Evolutionary conservation across 2,888 invertebrate genomes (phyloP).

Genomic region (Agrotis exclamationis): DNA sequence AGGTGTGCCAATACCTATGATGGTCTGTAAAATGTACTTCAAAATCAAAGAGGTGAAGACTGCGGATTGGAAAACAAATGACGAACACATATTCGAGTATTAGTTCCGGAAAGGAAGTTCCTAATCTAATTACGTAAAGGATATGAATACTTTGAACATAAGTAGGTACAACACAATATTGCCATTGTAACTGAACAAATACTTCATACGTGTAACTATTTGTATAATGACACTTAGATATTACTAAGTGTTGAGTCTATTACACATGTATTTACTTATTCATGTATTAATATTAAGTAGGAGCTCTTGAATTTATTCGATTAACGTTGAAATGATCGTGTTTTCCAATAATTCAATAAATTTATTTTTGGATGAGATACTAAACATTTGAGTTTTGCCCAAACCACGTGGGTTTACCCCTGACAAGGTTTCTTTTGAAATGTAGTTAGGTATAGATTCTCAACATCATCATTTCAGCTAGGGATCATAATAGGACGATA

Average conservation of each 20-base stretch:
- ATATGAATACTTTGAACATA: slow-evolving; percentile 38
- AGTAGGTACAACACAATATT: slow-evolving; percentile 18
- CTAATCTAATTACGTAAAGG: slow-evolving; percentile 38
- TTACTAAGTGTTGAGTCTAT: slow-evolving; percentile 30
- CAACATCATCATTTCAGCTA: too few relatives aligned
- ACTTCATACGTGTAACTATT: slow-evolving; percentile 25
- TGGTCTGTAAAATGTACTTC: too few relatives aligned
- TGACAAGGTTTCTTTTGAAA: too few relatives aligned
- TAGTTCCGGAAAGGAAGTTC: slow-evolving; percentile 44
- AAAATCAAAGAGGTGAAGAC: neutral
- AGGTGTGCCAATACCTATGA: neutral
- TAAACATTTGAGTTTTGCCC: neutral
- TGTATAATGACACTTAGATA: slow-evolving; percentile 27
- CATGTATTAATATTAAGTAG: slow-evolving; percentile 8
- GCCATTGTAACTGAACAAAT: slow-evolving; percentile 25
- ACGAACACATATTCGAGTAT: slow-evolving; percentile 6
- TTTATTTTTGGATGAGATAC: neutral
- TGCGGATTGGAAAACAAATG: slow-evolving; percentile 7
- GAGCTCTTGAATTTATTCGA: slow-evolving; percentile 16
- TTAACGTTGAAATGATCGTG: slow-evolving; percentile 11
- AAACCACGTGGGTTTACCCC: neutral
- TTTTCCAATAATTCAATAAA: neutral
- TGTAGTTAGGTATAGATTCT: too few relatives aligned
- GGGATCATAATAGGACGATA: too few relatives aligned
- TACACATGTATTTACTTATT: slow-evolving; percentile 24